Evolutionary conservation across 2,797 vertebrate genomes (phyloP).

Genomic region (Epinephelus coioides): DNA sequence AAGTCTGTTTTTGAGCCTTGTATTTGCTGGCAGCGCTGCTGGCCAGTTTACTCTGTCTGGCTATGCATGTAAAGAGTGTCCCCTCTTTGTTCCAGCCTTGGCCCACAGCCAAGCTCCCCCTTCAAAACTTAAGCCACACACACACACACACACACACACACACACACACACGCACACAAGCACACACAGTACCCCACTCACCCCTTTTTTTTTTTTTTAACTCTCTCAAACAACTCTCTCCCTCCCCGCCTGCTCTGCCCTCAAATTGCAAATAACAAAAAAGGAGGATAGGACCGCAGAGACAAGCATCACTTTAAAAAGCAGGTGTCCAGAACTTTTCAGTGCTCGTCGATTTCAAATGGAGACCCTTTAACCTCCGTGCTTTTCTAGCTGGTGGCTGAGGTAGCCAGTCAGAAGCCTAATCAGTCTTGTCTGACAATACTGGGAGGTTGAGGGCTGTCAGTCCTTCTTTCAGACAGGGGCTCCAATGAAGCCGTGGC

Average conservation of each 20-base stretch:
- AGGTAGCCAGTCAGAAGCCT: constrained; percentile 84
- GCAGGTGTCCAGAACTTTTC: constrained; percentile 89
- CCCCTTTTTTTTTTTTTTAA: constrained; percentile 57
- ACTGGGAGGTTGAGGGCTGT: constrained; percentile 86
- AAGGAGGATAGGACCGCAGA: constrained; percentile 72
- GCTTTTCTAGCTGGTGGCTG: constrained; percentile 83
- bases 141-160: constrained; percentile 36
- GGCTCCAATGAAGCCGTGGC: constrained; percentile 81
- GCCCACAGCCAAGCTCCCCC: constrained; percentile 85
- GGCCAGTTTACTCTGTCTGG: constrained; percentile 87
- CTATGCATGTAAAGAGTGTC: constrained; percentile 90
- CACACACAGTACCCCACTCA: constrained; percentile 49
- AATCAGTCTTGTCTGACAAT: constrained; percentile 86
- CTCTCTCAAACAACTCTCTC: constrained; percentile 75
- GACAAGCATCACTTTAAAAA: constrained; percentile 87
- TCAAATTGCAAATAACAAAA: constrained; percentile 83
- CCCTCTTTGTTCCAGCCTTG: constrained; percentile 86
- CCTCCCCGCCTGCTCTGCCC: constrained; percentile 69
- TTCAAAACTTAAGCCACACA: constrained; percentile 84
- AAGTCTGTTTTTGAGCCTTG: constrained; percentile 72
- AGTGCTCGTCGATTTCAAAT: constrained; percentile 82
- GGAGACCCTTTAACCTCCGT: constrained; percentile 84
- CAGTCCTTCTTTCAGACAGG: constrained; percentile 84
- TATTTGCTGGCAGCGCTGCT: constrained; percentile 79
- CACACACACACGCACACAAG: neutral